Conservation (phyloP, 2,797 vertebrate genomes). For the Gadopsis bispinosus region DNA sequence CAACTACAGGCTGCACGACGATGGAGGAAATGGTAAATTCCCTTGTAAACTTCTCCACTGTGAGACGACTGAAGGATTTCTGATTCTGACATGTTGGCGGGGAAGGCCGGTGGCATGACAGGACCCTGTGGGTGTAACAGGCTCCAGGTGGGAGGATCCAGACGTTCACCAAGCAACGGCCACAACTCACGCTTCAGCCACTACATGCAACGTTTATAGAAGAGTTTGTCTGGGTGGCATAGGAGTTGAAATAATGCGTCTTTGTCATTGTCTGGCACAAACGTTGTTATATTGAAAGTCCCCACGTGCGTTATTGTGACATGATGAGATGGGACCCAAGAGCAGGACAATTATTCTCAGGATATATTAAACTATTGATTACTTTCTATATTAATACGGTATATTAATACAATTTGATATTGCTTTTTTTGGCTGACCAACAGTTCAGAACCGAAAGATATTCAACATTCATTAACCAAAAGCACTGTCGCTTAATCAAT, state of each 20-base stretch:
- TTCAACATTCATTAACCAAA: background rate
- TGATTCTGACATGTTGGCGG: constrained; percentile 9
- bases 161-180: background rate
- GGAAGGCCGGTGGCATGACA: constrained; percentile 9
- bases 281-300: background rate
- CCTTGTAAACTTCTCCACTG: too few species aligned
- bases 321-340: too few species aligned
- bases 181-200: background rate
- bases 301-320: too few species aligned
- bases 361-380: background rate
- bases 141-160: constrained; percentile 28
- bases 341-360: background rate
- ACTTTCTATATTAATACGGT: too few species aligned
- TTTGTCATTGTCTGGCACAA: background rate
- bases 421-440: background rate
- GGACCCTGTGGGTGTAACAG: constrained; percentile 12
- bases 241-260: too few species aligned
- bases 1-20: constrained; percentile 74
- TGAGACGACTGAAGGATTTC: too few species aligned
- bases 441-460: background rate
- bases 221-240: background rate
- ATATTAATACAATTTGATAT: too few species aligned
- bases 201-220: background rate
- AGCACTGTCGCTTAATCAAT: background rate
- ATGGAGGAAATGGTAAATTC: constrained; percentile 71